Percentiles rank a stretch among this genome's conserved stretches.
phyloP scores from a whole-genome alignment of 2,113 vertebrate species.

The Aphyosemion australe region DNA sequence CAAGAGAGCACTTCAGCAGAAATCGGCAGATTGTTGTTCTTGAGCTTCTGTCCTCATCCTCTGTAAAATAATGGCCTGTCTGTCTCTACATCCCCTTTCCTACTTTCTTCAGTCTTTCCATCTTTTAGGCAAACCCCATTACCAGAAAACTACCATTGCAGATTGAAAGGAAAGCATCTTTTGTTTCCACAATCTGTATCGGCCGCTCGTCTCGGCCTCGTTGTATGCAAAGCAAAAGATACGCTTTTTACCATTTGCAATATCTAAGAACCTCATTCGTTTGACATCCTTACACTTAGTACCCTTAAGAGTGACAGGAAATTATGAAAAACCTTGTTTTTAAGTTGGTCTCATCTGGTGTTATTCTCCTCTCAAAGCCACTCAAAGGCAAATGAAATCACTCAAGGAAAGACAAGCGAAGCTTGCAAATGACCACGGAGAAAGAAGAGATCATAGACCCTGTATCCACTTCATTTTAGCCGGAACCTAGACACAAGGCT shows the following conservation, averaged over 20 bases:
- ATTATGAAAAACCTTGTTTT: conserved; percentile 51
- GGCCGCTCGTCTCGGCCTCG: conserved; percentile 11
- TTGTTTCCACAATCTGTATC: conserved; percentile 49
- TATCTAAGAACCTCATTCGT: conserved; percentile 27
- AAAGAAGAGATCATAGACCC: conserved; percentile 53
- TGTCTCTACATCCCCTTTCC: conserved; percentile 49
- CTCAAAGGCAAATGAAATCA: conserved; percentile 64
- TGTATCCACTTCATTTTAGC: conserved; percentile 44
- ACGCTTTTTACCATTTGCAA: conserved; percentile 44
- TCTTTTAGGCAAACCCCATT: conserved; percentile 65
- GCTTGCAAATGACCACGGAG: conserved; percentile 58
- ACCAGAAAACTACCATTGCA: conserved; percentile 39
- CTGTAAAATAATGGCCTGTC: conserved; percentile 42
- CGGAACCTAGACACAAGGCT: conserved; percentile 19
- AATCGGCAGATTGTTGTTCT: conserved; percentile 51
- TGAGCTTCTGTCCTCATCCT: conserved; percentile 27
- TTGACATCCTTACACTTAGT: conserved; percentile 51
- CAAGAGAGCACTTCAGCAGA: conserved; percentile 58
- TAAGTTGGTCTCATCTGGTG: conserved; percentile 63
- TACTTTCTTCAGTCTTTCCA: conserved; percentile 49
- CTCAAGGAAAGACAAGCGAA: conserved; percentile 57
- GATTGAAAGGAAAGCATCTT: conserved; percentile 58
- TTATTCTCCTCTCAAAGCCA: conserved; percentile 56
- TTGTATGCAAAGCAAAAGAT: conserved; percentile 33
- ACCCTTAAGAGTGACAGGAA: conserved; percentile 45